These are phyloP conservation scores for Bujurquina vittata DNA, from an alignment of 2,113 vertebrate genomes.

Conservation along the genomic window DNA sequence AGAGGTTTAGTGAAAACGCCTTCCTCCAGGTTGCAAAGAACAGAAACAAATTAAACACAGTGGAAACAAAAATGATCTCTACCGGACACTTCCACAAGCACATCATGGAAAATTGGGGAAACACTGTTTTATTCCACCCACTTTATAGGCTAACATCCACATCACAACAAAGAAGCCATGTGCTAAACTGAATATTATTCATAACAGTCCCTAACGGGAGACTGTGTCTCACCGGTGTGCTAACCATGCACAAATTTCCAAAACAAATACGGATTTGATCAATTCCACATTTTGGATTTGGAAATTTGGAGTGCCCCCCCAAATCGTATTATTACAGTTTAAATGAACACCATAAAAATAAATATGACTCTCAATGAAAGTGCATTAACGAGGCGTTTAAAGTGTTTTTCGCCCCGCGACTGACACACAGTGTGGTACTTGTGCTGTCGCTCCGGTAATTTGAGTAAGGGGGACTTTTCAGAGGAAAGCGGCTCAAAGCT, in stretches of 20 bases:
- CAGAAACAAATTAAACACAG: slow-evolving; percentile 46
- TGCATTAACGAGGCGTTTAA: slow-evolving; percentile 43
- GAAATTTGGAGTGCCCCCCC: slow-evolving; percentile 9
- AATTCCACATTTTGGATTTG: slow-evolving; percentile 52
- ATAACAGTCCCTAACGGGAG: slow-evolving; percentile 65
- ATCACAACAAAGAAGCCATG: slow-evolving; percentile 63
- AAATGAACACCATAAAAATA: slow-evolving; percentile 21
- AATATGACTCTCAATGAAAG: slow-evolving; percentile 18
- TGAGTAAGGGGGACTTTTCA: slow-evolving; percentile 87
- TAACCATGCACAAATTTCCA: slow-evolving; percentile 59
- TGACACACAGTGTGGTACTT: slow-evolving; percentile 50
- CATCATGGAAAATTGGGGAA: slow-evolving; percentile 56
- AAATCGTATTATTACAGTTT: slow-evolving; percentile 34
- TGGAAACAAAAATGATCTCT: slow-evolving; percentile 46
- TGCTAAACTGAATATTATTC: slow-evolving; percentile 57
- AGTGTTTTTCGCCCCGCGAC: not conserved
- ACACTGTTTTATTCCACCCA: slow-evolving; percentile 51
- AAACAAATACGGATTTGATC: slow-evolving; percentile 66
- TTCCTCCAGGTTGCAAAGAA: slow-evolving; percentile 50
- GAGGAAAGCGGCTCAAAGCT: slow-evolving; percentile 88
- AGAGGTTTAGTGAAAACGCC: slow-evolving; percentile 41
- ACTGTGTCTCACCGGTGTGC: slow-evolving; percentile 25
- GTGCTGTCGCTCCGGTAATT: slow-evolving; percentile 80
- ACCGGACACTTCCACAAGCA: slow-evolving; percentile 45
- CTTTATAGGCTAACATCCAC: slow-evolving; percentile 52